phyloP scores from a whole-genome alignment of 2,113 vertebrate genomes.

The Percopsis transmontana region DNA sequence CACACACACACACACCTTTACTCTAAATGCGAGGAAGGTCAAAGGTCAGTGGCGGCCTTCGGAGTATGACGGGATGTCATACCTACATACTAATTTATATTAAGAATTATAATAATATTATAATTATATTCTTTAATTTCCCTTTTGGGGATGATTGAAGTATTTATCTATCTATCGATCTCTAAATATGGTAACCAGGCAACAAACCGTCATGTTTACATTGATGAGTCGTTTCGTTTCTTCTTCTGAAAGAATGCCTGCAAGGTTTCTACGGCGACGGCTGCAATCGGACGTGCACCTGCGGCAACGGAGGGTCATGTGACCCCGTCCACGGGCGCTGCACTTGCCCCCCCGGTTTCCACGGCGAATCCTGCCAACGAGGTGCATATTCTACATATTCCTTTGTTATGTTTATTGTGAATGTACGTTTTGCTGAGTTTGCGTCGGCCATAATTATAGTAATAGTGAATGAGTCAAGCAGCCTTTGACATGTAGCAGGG shows the following conservation, averaged over 20 bases:
- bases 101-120: too few species aligned
- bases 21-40: too few species aligned
- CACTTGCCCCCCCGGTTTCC: conserved; percentile 79
- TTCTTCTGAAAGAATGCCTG: conserved; percentile 70
- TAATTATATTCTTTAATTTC: too few species aligned
- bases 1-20: neutral
- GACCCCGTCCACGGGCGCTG: conserved; percentile 77
- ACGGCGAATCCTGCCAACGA: conserved; percentile 75
- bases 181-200: neutral
- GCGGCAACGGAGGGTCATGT: conserved; percentile 77
- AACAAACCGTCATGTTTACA: neutral
- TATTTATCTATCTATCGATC: neutral
- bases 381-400: conserved; percentile 58
- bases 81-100: too few species aligned
- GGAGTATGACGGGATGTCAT: too few species aligned
- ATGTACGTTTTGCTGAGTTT: neutral
- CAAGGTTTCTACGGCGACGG: conserved; percentile 73
- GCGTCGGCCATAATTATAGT: too few species aligned
- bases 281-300: conserved; percentile 80
- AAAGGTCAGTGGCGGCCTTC: too few species aligned
- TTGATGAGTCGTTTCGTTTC: neutral
- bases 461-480: too few species aligned
- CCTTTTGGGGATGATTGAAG: too few species aligned
- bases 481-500: too few species aligned
- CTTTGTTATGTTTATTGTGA: neutral